phyloP scores from a whole-genome alignment of 2,113 vertebrate species.

The Neolamprologus sp. region DNA sequence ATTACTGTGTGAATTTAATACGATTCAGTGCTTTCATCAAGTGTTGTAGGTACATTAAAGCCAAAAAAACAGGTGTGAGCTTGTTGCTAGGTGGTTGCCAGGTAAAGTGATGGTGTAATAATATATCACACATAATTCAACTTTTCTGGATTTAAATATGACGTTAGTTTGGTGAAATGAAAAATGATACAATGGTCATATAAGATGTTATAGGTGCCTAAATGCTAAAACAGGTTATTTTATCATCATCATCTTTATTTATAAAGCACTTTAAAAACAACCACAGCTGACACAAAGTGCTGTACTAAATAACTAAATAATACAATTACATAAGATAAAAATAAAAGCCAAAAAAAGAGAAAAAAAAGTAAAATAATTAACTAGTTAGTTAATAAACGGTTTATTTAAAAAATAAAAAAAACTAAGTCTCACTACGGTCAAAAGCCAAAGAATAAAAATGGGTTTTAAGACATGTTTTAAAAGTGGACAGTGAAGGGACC shows the following conservation, averaged over 20 bases:
- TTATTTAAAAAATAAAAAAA: not conserved
- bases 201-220: not conserved
- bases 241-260: not conserved
- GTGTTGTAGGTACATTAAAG: not conserved
- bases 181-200: not conserved
- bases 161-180: not conserved
- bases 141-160: not conserved
- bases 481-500: not conserved
- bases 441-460: not conserved
- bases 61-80: not conserved
- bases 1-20: not conserved
- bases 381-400: not conserved
- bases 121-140: not conserved
- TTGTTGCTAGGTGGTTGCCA: not conserved
- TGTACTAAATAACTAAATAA: not conserved
- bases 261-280: not conserved
- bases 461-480: not conserved
- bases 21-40: not conserved
- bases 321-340: not conserved
- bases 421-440: not conserved
- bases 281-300: not conserved
- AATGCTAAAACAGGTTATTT: not conserved
- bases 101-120: not conserved
- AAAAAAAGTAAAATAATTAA: not conserved
- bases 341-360: not conserved